phyloP scores from a whole-genome alignment of 2,113 vertebrate species.

The Apteryx owenii region DNA sequence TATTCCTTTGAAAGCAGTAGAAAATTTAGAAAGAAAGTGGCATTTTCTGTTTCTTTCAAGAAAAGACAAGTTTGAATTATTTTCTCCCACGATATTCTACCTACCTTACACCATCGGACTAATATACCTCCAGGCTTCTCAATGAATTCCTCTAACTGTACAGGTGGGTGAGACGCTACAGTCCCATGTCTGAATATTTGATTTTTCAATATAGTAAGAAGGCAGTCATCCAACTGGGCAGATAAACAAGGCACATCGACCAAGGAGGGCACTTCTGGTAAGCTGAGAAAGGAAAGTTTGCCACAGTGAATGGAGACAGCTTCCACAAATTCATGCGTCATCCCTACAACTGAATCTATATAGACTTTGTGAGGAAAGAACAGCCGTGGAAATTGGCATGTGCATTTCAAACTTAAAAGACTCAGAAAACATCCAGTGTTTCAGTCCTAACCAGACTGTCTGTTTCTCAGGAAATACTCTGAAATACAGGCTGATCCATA shows the following conservation, averaged over 20 bases:
- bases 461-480: conserved; percentile 40
- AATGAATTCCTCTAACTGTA: conserved; percentile 93
- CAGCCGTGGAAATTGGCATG: conserved; percentile 46
- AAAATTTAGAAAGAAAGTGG: not conserved
- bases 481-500: conserved; percentile 40
- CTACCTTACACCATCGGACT: conserved; percentile 96
- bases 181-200: conserved; percentile 87
- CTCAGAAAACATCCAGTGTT: not conserved
- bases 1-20: not conserved
- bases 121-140: conserved; percentile 94
- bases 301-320: not conserved
- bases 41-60: not conserved
- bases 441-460: conserved; percentile 37
- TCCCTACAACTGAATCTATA: not conserved
- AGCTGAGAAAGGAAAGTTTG: conserved; percentile 77
- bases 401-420: conserved; percentile 15
- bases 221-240: conserved; percentile 93
- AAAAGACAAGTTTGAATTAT: not conserved
- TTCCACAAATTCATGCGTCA: not conserved
- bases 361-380: conserved; percentile 4
- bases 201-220: conserved; percentile 87
- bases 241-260: conserved; percentile 95
- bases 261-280: conserved; percentile 95
- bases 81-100: not conserved
- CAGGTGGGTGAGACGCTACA: conserved; percentile 92